A percentile compares a stretch with the other conserved stretches of the same genome.
These are phyloP conservation scores for Pocillopora verrucosa DNA, from an alignment of 64 coral and sea anemone species.

Conservation along the genomic window DNA sequence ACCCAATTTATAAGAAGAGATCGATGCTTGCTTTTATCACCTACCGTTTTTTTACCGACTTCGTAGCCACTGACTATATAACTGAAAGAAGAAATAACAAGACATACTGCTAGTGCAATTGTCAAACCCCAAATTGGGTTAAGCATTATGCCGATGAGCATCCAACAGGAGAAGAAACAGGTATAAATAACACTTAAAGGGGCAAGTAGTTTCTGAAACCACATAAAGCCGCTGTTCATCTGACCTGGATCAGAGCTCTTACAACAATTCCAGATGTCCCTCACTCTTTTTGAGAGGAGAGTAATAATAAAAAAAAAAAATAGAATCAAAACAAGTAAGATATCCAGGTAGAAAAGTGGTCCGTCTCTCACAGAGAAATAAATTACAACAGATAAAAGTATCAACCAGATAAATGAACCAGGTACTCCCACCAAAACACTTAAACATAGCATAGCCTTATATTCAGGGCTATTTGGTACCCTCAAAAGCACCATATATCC, in stretches of 20 bases:
- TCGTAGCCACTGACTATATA: neutral
- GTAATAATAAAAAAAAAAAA: neutral
- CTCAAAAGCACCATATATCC: neutral
- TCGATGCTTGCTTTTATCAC: too few species aligned
- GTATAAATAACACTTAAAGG: neutral
- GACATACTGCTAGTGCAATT: neutral
- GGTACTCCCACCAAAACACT: neutral
- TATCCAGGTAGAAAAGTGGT: neutral
- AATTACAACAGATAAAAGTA: neutral
- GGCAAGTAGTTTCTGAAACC: neutral
- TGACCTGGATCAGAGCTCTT: too few species aligned
- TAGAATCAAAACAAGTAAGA: too few species aligned
- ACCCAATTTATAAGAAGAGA: too few species aligned
- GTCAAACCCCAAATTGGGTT: constrained; percentile 22
- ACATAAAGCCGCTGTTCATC: neutral
- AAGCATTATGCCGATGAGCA: constrained; percentile 17
- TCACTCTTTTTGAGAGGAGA: too few species aligned
- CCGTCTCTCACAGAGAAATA: neutral
- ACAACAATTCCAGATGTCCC: neutral
- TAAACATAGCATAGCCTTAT: neutral
- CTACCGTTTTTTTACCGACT: too few species aligned
- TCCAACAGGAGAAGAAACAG: neutral
- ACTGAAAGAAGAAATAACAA: neutral
- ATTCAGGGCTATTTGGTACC: too few species aligned
- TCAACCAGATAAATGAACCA: neutral